Evolutionary conservation across 2,113 vertebrate species (phyloP), one percentile per base, ranked within the genome.

Genomic region (Triplophysa dalaica): DNA sequence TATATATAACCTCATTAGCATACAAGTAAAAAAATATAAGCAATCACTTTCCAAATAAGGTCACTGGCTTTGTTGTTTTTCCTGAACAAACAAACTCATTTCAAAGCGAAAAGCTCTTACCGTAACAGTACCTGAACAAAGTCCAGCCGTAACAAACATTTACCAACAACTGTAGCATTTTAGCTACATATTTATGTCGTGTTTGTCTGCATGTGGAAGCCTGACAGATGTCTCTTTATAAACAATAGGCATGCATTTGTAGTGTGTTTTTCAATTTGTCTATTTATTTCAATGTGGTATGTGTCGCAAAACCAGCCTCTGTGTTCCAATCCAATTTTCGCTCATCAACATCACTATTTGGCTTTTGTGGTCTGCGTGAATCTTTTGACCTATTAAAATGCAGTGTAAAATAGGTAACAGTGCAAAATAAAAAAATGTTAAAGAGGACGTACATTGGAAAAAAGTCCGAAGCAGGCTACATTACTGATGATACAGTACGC

Each of bases 401-500:
- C 43, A 12, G 43, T 45, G 10, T 9, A 45, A 45, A 45, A 45
- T 2, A 45, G 50, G 13, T 50, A 50, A 48, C 9, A 29, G 22
- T 50, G 45, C 41, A 69, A 24, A 69, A 50, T 26, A 70, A 21
- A 14, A 9, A 26, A 75, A 63, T 19, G n/a, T 19, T 58, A 2
- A 58, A 21, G 2, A 13, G 8, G n/a, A 50, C 11, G 81, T 81
- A 93, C 97, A 95, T 98, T 95, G 78, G 97, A 96, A 90, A 99
- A 99, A 22, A 99, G 92, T 63, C 96, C 95, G 0, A 98, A 99
- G 88, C 96, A 98, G 77, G 97, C 96, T 38, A 97, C 70, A 56
- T 92, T 93, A 92, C 97, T 98, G 91, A 98, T 95, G 91, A 99
- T 97, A 81, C 97, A 99, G 88, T 97, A 99, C 1, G 98, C 97